Evolutionary conservation across 2,113 vertebrate genomes (phyloP), one percentile per base, ranked within the genome.

Genomic region (Oryzias woworae): DNA sequence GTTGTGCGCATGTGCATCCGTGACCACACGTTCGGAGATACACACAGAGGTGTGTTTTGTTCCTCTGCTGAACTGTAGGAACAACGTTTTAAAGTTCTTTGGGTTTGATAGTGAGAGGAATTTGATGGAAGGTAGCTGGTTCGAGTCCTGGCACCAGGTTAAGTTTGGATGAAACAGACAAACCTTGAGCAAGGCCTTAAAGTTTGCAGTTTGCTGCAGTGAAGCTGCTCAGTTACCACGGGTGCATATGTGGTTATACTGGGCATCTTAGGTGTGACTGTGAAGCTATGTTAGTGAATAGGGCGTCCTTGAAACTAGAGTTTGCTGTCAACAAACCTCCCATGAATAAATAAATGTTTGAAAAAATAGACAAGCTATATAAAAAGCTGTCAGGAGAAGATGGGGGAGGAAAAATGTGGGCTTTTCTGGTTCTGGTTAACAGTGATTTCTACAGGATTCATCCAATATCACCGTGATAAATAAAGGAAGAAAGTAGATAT

Each of bases 301-400:
- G 26, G 7, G 26, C 5, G 26, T 5, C 3, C 3, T 4, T 28
- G 26, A 28, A 4, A 28, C 26, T 6, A 20, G 5, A 28, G 36
- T 36, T 36, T 36, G 36, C 36, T 36, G 36, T 36, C 8, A 36
- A 36, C 8, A 36, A 36, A 12, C 36, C 1, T 36, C 36, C 36
- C 36, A 36, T 36, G 1, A 36, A 12, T 36, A 36, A 36, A 36
- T 8, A 36, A 36, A 36, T 3, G 10, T 13, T 36, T 36, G 12
- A 36, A 36, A 36, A 5, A 20, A 20, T 88, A 89, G 82, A 86
- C 78, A 68, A 71, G 62, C 75, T 88, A 84, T 85, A 82, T 86
- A 88, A 87, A 87, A 90, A 91, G 80, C 85, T 88, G 87, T 89
- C 88, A 87, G 57, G 84, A 75, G 70, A 78, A 76, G 79, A 20